phyloP scores from a whole-genome alignment of 1,140 invertebrate species.

The Microplitis mediator region DNA sequence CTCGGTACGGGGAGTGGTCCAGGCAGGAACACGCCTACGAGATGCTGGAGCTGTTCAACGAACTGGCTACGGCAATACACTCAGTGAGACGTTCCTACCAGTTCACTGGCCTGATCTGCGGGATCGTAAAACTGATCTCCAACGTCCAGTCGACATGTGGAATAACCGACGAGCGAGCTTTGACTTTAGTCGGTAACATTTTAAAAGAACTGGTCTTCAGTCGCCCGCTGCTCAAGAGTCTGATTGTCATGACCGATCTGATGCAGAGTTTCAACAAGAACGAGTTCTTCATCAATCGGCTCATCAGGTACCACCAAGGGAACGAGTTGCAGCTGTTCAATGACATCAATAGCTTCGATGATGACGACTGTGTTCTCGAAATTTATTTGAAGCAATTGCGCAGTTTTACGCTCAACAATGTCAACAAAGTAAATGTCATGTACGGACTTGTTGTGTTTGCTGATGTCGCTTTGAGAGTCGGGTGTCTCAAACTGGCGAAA shows the following conservation, averaged over 20 bases:
- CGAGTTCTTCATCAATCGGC: conserved; percentile 35
- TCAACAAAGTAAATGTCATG: conserved; percentile 45
- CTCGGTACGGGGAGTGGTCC: conserved; percentile 48
- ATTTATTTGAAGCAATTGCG: conserved; percentile 51
- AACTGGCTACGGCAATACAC: conserved; percentile 49
- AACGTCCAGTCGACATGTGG: conserved; percentile 46
- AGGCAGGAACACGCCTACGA: conserved; percentile 46
- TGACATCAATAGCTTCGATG: neutral
- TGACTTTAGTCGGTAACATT: conserved; percentile 48
- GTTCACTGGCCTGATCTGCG: conserved; percentile 55
- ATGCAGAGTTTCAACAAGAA: conserved; percentile 43
- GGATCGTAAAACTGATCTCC: conserved; percentile 43
- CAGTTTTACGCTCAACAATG: conserved; percentile 44
- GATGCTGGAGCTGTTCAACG: conserved; percentile 50
- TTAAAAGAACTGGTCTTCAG: conserved; percentile 54
- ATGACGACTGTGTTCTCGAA: conserved; percentile 51
- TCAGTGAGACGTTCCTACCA: conserved; percentile 56
- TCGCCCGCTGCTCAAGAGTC: conserved; percentile 49
- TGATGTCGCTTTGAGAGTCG: conserved; percentile 37
- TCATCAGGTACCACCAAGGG: conserved; percentile 28
- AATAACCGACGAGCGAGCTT: conserved; percentile 43
- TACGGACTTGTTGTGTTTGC: conserved; percentile 44
- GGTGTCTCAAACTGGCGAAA: conserved; percentile 15
- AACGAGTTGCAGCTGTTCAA: conserved; percentile 25
- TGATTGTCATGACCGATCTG: conserved; percentile 41